Percentiles rank a stretch among this genome's conserved stretches.
Conservation (phyloP, 2,888 invertebrate genomes). For the Himalopsyche tibetana region DNA sequence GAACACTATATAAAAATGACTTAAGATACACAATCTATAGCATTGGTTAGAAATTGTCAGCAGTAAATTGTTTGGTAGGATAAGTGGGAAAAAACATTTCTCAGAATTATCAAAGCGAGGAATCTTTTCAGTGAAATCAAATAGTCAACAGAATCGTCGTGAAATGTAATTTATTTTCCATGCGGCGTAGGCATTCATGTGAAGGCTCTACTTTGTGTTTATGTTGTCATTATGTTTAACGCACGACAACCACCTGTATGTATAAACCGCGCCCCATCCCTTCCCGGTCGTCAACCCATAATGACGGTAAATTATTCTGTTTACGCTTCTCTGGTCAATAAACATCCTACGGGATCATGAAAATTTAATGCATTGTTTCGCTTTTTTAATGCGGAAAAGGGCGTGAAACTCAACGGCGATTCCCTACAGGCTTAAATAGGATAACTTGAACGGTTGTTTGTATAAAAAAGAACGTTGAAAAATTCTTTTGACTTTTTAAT, state of each 20-base stretch:
- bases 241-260: conserved; percentile 39
- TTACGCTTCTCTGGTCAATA: conserved; percentile 43
- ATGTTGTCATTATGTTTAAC: conserved; percentile 43
- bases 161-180: conserved; percentile 19
- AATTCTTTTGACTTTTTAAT: too few species aligned
- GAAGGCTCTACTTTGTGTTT: conserved; percentile 39
- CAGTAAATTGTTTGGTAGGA: neutral
- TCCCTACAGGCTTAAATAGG: conserved; percentile 5
- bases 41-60: too few species aligned
- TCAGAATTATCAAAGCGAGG: neutral
- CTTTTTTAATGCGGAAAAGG: conserved; percentile 17
- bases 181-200: neutral
- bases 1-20: too few species aligned
- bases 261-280: conserved; percentile 2
- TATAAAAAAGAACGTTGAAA: neutral
- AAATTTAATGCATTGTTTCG: conserved; percentile 42
- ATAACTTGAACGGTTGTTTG: neutral
- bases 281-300: conserved; percentile 32
- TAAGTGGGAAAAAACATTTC: neutral
- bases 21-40: too few species aligned
- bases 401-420: neutral
- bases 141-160: conserved; percentile 33
- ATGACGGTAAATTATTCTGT: conserved; percentile 42
- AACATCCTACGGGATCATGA: conserved; percentile 25
- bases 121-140: conserved; percentile 25